Conservation (phyloP, 2,113 vertebrate genomes). For the Oreochromis spilurus region DNA sequence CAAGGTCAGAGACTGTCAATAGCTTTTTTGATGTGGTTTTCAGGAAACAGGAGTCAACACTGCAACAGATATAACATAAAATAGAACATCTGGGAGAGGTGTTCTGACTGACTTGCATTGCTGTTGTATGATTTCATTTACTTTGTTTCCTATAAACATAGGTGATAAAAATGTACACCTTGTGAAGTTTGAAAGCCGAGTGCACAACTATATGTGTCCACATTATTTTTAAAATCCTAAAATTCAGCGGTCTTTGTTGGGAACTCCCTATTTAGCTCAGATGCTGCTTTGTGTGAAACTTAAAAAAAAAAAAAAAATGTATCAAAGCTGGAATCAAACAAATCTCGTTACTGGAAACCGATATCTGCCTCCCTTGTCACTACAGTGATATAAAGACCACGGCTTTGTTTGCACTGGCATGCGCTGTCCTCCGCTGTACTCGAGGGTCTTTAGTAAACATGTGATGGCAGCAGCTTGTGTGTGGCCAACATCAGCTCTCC, state of each 20-base stretch:
- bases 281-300: not conserved
- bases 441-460: constrained; percentile 40
- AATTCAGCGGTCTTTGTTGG: not conserved
- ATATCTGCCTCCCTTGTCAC: constrained; percentile 19
- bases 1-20: not conserved
- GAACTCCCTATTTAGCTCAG: not conserved
- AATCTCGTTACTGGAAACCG: constrained; percentile 14
- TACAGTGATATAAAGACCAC: constrained; percentile 16
- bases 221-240: not conserved
- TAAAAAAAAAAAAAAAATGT: not conserved
- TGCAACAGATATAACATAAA: not conserved
- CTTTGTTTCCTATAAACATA: not conserved
- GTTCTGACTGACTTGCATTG: not conserved
- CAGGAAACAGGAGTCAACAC: not conserved
- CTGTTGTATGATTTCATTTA: not conserved
- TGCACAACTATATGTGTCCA: not conserved
- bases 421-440: not conserved
- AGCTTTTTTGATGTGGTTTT: not conserved
- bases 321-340: constrained; percentile 5
- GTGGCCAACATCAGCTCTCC: constrained; percentile 24
- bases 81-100: not conserved
- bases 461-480: constrained; percentile 33
- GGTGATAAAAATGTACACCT: not conserved
- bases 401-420: constrained; percentile 27
- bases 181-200: not conserved